Evolutionary conservation across 2,113 vertebrate species (phyloP).

Genomic region (Poeciliopsis turrubarensis): DNA sequence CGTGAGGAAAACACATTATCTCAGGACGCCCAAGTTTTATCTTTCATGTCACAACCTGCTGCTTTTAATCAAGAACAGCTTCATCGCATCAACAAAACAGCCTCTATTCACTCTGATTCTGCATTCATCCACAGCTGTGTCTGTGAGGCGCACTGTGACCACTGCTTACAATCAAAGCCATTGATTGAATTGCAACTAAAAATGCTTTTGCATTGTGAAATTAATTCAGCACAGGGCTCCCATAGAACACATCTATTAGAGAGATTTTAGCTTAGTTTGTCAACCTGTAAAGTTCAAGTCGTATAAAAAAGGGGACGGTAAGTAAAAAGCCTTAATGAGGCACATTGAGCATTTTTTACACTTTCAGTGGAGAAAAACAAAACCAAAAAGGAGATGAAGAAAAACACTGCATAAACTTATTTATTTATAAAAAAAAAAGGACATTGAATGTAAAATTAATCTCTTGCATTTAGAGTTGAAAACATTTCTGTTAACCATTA

Average conservation of each 20-base stretch:
- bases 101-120: conserved; percentile 2
- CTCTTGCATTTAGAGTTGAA: too few relatives aligned
- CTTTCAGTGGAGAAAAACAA: background rate
- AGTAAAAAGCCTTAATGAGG: background rate
- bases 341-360: background rate
- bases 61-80: conserved; percentile 4
- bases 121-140: background rate
- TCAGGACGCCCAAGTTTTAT: background rate
- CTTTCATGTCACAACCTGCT: background rate
- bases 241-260: background rate
- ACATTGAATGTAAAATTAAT: background rate
- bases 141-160: background rate
- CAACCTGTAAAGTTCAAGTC: background rate
- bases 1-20: background rate
- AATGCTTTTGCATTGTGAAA: background rate
- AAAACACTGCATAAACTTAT: background rate
- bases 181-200: background rate
- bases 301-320: background rate
- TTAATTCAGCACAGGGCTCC: background rate
- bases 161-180: background rate
- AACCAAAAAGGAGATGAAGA: background rate
- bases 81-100: conserved; percentile 12
- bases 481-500: too few relatives aligned
- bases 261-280: background rate
- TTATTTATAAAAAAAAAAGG: background rate